Evolutionary conservation across 2,113 vertebrate species (phyloP), one percentile per base, ranked within the genome.

Genomic region (Neomonachus schauinslandi): DNA sequence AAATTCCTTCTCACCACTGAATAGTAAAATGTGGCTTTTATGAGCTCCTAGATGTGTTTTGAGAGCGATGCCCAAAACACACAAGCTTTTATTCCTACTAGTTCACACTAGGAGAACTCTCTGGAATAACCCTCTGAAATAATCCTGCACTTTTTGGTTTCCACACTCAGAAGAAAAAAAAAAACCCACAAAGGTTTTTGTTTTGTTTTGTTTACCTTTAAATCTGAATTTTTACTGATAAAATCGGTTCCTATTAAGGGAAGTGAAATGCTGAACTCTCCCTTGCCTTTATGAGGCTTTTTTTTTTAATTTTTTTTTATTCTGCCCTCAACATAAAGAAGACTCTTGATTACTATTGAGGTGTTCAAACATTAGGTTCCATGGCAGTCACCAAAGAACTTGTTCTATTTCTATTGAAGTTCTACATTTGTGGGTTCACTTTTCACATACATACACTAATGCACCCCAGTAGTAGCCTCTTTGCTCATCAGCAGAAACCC

Each of bases 1-100:
- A 97, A 97, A 97, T 89, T 81, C 51, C 79, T 28, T 96, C 57
- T 84, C 16, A 90, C 91, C 80, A 77, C 26, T 81, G 69, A 65
- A 65, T 51, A 80, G 49, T 94, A 88, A 88, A 92, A 89, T 57
- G 65, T 26, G 18, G 26, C 57, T 89, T 89, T 97, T 31, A 42
- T 24, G 86, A 83, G 39, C 72, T 89, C 57, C 18, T 67, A 80
- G 59, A 69, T 76, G 22, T 53, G 33, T 71, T 92, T 94, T 28
- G 72, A 92, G 49, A 81, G 18, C 33, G 31, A 94, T 3, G 15
- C 9, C 3, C 0, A 87, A 95, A 93, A 76, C 7, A 80, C 8
- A 61, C 1, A 36, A 28, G 39, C 21, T 83, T 89, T 85, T 71
- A 33, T 74, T 90, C 31, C 24, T 51, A 89, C 16, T 84, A 74